Conservation (phyloP, 2,888 invertebrate genomes). For the Drosophila ochracea region DNA sequence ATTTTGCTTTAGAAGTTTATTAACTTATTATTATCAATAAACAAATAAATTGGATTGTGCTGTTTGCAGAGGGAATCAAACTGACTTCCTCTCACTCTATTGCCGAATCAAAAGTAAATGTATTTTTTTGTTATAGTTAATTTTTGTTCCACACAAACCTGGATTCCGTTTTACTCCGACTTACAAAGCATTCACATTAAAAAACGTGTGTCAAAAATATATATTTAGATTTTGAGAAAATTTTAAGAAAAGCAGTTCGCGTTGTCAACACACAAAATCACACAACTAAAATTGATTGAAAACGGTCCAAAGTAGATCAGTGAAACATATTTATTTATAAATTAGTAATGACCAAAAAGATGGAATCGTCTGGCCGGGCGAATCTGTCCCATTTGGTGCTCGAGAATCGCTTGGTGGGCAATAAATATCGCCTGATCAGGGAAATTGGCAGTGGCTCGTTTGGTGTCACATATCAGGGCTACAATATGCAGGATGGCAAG, state of each 20-base stretch:
- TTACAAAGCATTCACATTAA: conserved; percentile 7
- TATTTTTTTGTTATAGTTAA: not conserved
- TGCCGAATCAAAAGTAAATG: not conserved
- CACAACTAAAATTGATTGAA: conserved; percentile 31
- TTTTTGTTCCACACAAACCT: not conserved
- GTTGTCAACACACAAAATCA: conserved; percentile 5
- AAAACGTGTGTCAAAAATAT: not conserved
- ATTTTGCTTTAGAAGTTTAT: not conserved
- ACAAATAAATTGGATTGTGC: not conserved
- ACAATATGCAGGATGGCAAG: conserved; percentile 94
- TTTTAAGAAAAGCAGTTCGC: conserved; percentile 17
- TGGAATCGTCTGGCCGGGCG: conserved; percentile 10
- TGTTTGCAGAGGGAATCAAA: not conserved
- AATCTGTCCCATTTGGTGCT: conserved; percentile 41
- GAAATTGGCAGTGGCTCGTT: conserved; percentile 93
- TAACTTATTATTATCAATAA: not conserved
- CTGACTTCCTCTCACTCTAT: not conserved
- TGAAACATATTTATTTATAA: not conserved
- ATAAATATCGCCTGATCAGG: conserved; percentile 57
- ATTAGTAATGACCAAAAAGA: conserved; percentile 25
- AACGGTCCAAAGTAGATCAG: conserved; percentile 4
- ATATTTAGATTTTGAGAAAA: conserved; percentile 16
- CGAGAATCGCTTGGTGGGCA: conserved; percentile 66
- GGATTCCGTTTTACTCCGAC: not conserved
- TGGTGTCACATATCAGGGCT: conserved; percentile 98